Evolutionary conservation across 2,888 invertebrate genomes (phyloP).

Genomic region (Tipula lateralis): DNA sequence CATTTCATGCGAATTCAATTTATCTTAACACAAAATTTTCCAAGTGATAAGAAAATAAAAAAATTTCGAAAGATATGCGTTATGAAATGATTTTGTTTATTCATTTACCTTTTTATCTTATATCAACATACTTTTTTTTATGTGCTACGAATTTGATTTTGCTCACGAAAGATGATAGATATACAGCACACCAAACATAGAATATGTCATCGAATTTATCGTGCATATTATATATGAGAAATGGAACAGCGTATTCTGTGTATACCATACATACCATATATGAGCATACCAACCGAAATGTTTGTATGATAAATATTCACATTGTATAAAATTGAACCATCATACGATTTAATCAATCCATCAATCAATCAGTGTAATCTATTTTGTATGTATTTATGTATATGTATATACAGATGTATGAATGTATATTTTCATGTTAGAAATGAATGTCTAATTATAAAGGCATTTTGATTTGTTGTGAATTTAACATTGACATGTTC

Average conservation of each 20-base stretch:
- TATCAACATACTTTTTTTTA: neutral
- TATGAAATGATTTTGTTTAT: neutral
- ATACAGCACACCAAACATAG: neutral
- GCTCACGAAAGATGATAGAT: neutral
- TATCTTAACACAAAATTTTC: neutral
- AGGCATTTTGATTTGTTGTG: constrained; percentile 20
- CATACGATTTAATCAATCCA: constrained; percentile 24
- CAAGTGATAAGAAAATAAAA: neutral
- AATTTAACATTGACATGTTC: neutral
- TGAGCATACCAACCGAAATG: neutral
- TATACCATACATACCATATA: neutral
- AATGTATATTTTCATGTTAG: neutral
- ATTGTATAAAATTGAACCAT: constrained; percentile 19
- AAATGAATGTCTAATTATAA: neutral
- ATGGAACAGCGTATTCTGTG: neutral
- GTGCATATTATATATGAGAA: neutral
- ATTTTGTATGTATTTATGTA: neutral
- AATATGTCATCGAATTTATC: neutral
- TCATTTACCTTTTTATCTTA: constrained; percentile 15
- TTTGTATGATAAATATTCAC: neutral
- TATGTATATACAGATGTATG: too few species aligned
- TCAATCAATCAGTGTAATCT: constrained; percentile 19
- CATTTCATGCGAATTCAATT: neutral
- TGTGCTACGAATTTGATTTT: neutral
- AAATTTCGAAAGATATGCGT: neutral